phyloP scores from a whole-genome alignment of 2,888 invertebrate species.

The Athalia circularis region DNA sequence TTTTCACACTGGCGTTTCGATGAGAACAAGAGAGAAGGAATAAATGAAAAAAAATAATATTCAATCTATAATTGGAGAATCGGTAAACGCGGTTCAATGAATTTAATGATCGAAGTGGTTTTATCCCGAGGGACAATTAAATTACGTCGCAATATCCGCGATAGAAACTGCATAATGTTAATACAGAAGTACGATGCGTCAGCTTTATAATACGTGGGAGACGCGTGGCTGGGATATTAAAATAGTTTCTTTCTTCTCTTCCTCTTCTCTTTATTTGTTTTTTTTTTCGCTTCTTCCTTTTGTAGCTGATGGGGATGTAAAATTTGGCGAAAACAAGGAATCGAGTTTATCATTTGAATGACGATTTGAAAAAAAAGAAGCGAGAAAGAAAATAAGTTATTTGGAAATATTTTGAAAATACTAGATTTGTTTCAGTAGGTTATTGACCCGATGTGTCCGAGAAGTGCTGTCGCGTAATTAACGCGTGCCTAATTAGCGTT shows the following conservation, averaged over 20 bases:
- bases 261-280: too few relatives aligned
- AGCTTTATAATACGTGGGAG: too few relatives aligned
- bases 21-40: too few relatives aligned
- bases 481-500: constrained; percentile 10
- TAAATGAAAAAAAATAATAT: too few relatives aligned
- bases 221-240: too few relatives aligned
- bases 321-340: not conserved
- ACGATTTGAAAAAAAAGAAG: not conserved
- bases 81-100: too few relatives aligned
- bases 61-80: too few relatives aligned
- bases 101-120: not conserved
- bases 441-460: constrained; percentile 14
- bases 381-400: not conserved
- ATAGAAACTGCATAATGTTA: not conserved
- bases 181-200: not conserved
- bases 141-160: constrained; percentile 17
- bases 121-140: constrained; percentile 28
- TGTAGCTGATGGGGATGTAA: too few relatives aligned
- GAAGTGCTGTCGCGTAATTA: not conserved
- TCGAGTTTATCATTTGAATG: not conserved
- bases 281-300: too few relatives aligned
- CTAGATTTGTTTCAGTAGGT: constrained; percentile 6
- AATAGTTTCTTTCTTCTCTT: too few relatives aligned
- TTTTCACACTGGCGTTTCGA: not conserved
- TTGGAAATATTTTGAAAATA: not conserved